A percentile compares a stretch with the other conserved stretches of the same genome.
Evolutionary conservation across 2,888 invertebrate genomes (phyloP).

Genomic region (Alloplasta piceator): DNA sequence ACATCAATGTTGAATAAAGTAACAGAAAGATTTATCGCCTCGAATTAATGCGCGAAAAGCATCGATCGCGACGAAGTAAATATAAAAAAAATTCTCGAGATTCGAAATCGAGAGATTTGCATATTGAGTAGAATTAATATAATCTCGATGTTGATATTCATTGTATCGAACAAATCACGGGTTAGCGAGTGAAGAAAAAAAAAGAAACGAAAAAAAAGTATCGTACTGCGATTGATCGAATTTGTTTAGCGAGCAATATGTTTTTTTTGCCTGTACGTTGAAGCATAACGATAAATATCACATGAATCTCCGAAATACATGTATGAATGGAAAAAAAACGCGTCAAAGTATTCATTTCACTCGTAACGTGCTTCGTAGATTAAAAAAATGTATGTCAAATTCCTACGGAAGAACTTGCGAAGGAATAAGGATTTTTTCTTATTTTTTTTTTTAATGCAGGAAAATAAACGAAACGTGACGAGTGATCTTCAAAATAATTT

Average conservation of each 20-base stretch:
- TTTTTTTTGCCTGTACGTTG: constrained; percentile 65
- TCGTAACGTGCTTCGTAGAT: neutral
- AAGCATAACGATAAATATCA: constrained; percentile 40
- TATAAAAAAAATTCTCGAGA: constrained; percentile 19
- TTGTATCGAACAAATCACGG: constrained; percentile 56
- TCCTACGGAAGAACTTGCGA: neutral
- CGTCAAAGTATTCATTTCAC: constrained; percentile 11
- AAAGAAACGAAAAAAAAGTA: neutral
- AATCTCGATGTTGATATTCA: constrained; percentile 68
- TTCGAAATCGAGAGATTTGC: constrained; percentile 5
- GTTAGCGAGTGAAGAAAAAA: constrained; percentile 30
- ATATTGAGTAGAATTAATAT: constrained; percentile 56
- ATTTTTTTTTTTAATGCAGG: neutral
- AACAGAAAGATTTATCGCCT: no score
- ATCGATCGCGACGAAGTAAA: no score
- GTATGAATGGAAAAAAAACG: constrained; percentile 62
- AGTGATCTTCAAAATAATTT: constrained; percentile 81
- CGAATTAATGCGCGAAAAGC: no score
- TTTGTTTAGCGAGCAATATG: constrained; percentile 56
- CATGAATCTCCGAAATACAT: constrained; percentile 69
- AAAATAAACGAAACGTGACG: constrained; percentile 60
- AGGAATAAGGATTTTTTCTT: neutral
- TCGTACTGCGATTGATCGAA: constrained; percentile 34
- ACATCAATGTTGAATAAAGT: no score
- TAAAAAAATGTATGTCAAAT: neutral